Base-by-base conservation (phyloP, 2,888 invertebrate species). In the Folsomia candida region DNA sequence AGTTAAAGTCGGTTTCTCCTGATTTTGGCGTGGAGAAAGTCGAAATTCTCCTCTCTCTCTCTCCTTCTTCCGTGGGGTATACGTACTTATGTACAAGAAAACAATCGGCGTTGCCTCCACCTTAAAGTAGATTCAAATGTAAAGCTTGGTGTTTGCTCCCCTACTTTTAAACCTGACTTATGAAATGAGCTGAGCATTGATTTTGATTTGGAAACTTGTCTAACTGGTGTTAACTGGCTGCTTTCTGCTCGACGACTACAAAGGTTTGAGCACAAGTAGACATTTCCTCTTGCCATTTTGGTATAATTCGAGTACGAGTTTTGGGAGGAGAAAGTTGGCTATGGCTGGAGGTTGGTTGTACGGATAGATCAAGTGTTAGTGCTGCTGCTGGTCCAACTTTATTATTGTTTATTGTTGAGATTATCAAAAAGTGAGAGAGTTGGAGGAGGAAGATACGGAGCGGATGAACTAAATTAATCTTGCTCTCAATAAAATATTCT, bases 341-440 rank as follows among this genome's bases (percentile, higher is more conserved):
- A n/a, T n/a, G 14, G 37, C 37, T 14, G 37, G 37, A 37, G n/a
- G n/a, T 37, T 37, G 37, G 14, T 9, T 37, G 4, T 9, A 37
- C 37, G 37, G 37, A 9, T 9, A 14, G 37, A 37, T 37, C 6
- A 37, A 37, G 37, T n/a, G n/a, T 67, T 69, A 69, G 59, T 47
- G 18, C 24, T 60, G 25, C 37, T 27, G 27, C 61, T 37, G 11
- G 22, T 14, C 54, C 54, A 54, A 54, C 25, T n/a, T 26, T 29
- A 61, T 4, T 18, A 61, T 61, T 61, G 22, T 61, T 26, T 61
- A 61, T 61, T 61, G 61, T 61, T 27, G 4, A 28, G 61, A 61
- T 61, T 61, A 61, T 26, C 28, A 61, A 61, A 61, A 61, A 61
- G 27, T 61, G 20, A 61, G 61, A 28, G 28, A 3, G 4, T 4